Percentiles rank a stretch among this genome's conserved stretches.
Evolutionary conservation across 2,888 invertebrate genomes (phyloP).

Genomic region (Caenorhabditis uteleia): DNA sequence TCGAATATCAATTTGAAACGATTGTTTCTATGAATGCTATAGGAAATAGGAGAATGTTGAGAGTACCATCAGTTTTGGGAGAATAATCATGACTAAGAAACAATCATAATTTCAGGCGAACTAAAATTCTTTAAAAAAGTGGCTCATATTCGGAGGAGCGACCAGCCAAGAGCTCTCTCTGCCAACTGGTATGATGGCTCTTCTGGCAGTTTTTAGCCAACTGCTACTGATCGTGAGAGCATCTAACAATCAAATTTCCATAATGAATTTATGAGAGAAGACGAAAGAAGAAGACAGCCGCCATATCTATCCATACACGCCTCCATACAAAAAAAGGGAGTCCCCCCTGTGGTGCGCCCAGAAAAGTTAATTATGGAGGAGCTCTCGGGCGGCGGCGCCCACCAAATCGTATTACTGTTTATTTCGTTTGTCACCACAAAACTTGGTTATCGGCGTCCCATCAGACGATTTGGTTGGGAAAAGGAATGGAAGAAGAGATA

Average conservation of each 20-base stretch:
- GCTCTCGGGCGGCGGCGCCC: constrained; percentile 26
- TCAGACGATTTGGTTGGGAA: not conserved
- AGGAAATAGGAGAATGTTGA: no score
- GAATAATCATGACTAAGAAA: no score
- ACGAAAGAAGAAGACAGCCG: not conserved
- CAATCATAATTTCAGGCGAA: no score
- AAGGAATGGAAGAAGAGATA: constrained; percentile 4
- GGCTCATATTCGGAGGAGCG: no score
- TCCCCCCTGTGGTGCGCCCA: constrained; percentile 27
- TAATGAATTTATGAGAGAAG: constrained; percentile 58
- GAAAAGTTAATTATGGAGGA: constrained; percentile 64
- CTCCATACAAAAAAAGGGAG: constrained; percentile 43
- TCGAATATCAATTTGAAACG: no score
- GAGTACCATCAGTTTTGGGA: no score
- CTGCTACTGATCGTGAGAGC: constrained; percentile 38
- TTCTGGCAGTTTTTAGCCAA: constrained; percentile 10
- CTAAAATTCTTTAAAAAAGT: no score
- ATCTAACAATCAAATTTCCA: constrained; percentile 60
- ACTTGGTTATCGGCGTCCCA: no score
- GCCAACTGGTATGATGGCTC: constrained; percentile 8
- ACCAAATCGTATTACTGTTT: constrained; percentile 45
- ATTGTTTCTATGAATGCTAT: no score
- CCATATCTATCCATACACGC: no score
- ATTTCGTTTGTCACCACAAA: constrained; percentile 25
- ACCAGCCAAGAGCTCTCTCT: no score